These are phyloP conservation scores for Blastobasis lacticolella DNA, from an alignment of 2,888 invertebrate species.

Conservation along the genomic window DNA sequence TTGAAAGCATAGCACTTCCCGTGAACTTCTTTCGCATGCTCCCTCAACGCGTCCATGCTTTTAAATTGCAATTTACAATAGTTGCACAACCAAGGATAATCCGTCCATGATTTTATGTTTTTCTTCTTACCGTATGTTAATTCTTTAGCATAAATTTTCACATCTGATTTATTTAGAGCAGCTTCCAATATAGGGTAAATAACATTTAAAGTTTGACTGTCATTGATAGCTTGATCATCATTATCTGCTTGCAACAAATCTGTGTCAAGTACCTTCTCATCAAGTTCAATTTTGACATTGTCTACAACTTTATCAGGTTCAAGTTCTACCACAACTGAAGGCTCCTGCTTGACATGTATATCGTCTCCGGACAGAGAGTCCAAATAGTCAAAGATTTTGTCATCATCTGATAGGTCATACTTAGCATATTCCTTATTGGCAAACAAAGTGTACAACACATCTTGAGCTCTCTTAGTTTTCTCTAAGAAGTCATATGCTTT, in stretches of 20 bases:
- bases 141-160: conserved; percentile 51
- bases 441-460: conserved; percentile 33
- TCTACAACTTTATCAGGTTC: conserved; percentile 12
- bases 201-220: conserved; percentile 28
- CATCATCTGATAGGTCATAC: conserved; percentile 37
- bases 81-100: conserved; percentile 59
- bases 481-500: conserved; percentile 50
- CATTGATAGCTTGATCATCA: conserved; percentile 31
- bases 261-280: conserved; percentile 32
- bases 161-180: conserved; percentile 37
- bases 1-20: conserved; percentile 77
- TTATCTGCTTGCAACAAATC: conserved; percentile 3
- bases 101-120: conserved; percentile 41
- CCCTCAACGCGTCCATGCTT: conserved; percentile 58
- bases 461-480: conserved; percentile 42
- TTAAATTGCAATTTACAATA: conserved; percentile 56
- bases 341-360: conserved; percentile 24
- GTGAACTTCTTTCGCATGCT: conserved; percentile 76
- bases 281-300: conserved; percentile 42
- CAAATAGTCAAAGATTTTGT: conserved; percentile 40
- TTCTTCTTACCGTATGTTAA: conserved; percentile 35
- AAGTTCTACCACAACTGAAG: conserved; percentile 2
- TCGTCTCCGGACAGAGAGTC: conserved; percentile 28
- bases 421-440: conserved; percentile 23
- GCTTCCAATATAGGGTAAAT: conserved; percentile 28